Conservation (phyloP, 2,888 invertebrate species). For the Coecobrya sp. region DNA sequence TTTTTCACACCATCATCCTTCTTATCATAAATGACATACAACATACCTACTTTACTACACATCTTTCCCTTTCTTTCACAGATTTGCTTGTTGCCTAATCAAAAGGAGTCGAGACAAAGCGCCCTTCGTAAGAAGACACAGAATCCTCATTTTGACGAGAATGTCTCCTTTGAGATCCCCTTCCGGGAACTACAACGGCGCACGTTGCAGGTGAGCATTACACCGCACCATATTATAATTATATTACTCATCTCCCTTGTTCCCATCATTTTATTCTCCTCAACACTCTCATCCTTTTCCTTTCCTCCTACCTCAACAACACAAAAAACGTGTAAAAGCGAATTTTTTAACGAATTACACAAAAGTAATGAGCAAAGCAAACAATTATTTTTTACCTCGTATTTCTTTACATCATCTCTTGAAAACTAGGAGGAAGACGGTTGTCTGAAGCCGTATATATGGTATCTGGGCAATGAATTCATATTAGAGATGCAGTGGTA, state of each 20-base stretch:
- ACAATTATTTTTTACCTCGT: slow-evolving; percentile 8
- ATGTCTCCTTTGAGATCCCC: slow-evolving; percentile 88
- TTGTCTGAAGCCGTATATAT: neutral
- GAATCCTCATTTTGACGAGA: slow-evolving; percentile 88
- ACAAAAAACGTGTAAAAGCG: neutral
- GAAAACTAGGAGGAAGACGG: neutral
- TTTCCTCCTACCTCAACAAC: neutral
- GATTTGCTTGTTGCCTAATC: slow-evolving; percentile 88
- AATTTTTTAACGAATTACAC: neutral
- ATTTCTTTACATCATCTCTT: neutral
- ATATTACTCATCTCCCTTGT: too few species aligned
- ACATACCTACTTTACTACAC: too few species aligned
- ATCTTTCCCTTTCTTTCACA: slow-evolving; percentile 42
- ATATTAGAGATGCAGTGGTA: slow-evolving; percentile 1
- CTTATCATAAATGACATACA: neutral
- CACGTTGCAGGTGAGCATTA: slow-evolving; percentile 87
- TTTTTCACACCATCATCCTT: neutral
- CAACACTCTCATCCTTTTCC: neutral
- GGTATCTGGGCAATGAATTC: too few species aligned
- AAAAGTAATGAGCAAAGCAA: slow-evolving; percentile 14
- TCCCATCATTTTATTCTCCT: neutral
- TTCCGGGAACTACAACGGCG: slow-evolving; percentile 88
- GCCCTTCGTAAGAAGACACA: slow-evolving; percentile 88
- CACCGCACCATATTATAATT: neutral
- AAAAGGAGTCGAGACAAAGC: slow-evolving; percentile 88